Conservation (phyloP, 2,888 invertebrate genomes). For the Abscondita cerata region DNA sequence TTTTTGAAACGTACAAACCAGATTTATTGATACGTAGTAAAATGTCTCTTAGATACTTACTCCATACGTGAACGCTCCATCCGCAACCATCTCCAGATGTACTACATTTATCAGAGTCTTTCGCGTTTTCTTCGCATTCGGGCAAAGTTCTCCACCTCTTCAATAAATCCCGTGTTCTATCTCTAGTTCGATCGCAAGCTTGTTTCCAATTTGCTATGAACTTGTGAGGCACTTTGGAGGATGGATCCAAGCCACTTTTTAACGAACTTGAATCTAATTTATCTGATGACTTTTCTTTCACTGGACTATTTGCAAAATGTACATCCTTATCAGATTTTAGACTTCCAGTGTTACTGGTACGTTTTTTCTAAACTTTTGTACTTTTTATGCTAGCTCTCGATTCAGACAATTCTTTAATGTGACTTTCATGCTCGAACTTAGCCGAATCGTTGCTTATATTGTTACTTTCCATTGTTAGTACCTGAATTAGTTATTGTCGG, state of each 20-base stretch:
- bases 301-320: slow-evolving; percentile 48
- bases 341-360: slow-evolving; percentile 50
- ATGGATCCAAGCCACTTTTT: slow-evolving; percentile 51
- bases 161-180: slow-evolving; percentile 75
- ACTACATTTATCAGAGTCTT: slow-evolving; percentile 53
- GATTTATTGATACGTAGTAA: too few relatives aligned
- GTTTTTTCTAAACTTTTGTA: slow-evolving; percentile 55
- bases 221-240: slow-evolving; percentile 71
- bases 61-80: slow-evolving; percentile 83
- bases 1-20: too few relatives aligned
- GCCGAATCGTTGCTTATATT: slow-evolving; percentile 46
- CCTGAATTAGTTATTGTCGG: slow-evolving; percentile 23
- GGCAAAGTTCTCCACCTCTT: slow-evolving; percentile 75
- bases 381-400: slow-evolving; percentile 54
- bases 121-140: slow-evolving; percentile 61
- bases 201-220: slow-evolving; percentile 78
- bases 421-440: slow-evolving; percentile 51
- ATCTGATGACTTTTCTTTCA: slow-evolving; percentile 46
- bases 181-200: slow-evolving; percentile 78
- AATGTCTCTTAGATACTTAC: slow-evolving; percentile 67
- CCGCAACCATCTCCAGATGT: slow-evolving; percentile 63
- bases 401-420: slow-evolving; percentile 51
- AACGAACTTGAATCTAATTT: slow-evolving; percentile 23
- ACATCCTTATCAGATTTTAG: slow-evolving; percentile 56
- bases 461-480: slow-evolving; percentile 47